These are phyloP conservation scores for Bostrychus sinensis DNA, from an alignment of 2,113 vertebrate genomes.

Conservation along the genomic window DNA sequence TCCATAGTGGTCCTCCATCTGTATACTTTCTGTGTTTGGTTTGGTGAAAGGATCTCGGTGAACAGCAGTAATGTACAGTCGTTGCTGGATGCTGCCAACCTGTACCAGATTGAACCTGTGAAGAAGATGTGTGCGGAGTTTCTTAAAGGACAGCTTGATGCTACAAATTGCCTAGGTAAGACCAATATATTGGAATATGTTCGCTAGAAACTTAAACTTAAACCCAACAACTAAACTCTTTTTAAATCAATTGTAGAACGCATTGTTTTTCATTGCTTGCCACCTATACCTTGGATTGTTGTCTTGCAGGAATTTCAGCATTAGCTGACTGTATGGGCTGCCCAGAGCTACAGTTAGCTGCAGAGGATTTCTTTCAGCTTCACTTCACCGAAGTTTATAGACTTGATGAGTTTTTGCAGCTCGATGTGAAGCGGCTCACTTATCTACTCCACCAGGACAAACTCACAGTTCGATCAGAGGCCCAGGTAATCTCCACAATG, in stretches of 20 bases:
- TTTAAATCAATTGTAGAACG: too few species aligned
- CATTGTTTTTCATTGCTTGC: neutral
- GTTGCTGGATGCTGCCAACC: constrained; percentile 94
- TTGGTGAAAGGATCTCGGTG: constrained; percentile 88
- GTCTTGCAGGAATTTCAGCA: constrained; percentile 55
- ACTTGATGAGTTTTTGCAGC: constrained; percentile 72
- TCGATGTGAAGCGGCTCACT: constrained; percentile 62
- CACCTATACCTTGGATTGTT: neutral
- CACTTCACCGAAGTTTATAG: constrained; percentile 73
- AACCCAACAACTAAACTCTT: too few species aligned
- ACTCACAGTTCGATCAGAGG: constrained; percentile 72
- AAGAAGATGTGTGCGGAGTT: constrained; percentile 99
- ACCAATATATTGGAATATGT: too few species aligned
- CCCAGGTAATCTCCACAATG: constrained; percentile 47
- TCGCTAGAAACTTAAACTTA: too few species aligned
- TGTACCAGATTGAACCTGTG: constrained; percentile 96
- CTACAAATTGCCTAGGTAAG: constrained; percentile 95
- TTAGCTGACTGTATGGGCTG: constrained; percentile 70
- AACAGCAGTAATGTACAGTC: constrained; percentile 98
- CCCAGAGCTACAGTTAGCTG: constrained; percentile 65
- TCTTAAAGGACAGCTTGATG: constrained; percentile 95
- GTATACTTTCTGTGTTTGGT: constrained; percentile 18
- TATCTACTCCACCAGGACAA: constrained; percentile 65
- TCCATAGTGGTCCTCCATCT: too few species aligned
- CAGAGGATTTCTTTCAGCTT: constrained; percentile 69